Evolutionary conservation across 2,888 invertebrate genomes (phyloP), one percentile per base, ranked within the genome.

Genomic region (Amiota communis): DNA sequence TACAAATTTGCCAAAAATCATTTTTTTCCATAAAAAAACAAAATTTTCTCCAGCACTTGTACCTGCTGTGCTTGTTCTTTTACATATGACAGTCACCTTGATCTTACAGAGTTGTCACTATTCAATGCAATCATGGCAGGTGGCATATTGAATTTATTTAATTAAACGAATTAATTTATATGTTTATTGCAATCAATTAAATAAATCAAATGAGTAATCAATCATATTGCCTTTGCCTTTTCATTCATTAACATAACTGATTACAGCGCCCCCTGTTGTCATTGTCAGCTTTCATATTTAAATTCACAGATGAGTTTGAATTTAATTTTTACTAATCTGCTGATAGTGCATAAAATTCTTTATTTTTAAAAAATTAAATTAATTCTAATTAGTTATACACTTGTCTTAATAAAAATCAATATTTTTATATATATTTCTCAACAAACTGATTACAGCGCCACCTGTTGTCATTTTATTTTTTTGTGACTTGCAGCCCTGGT

Each of bases 1-100:
- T 36, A 6, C 6, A 36, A 36, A 36, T 36, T 36, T 4, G 36
- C 36, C 36, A 36, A 36, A 6, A 36, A 36, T 2, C 8, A 36
- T 6, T 36, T 36, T 36, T 36, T 36, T 36, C 36, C 36, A 36
- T 36, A 75, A 72, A 79, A 82, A 84, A 82, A 83, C 80, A 84
- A 82, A 72, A 75, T 76, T 84, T 82, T 82, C 77, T 78, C 77
- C 36, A 51, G 59, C 64, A 51, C 47, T 61, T 59, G 48, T 49
- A 61, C 17, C 63, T 71, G 63, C 49, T 56, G 46, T 63, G 64
- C 51, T 79, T 74, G 72, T 72, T 75, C 68, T 68, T 51, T 47
- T 63, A 75, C 36, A 36, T 78, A 76, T 79, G 81, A 75, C 81
- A 81, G 77, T 81, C 78, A 77, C 76, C 23, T 69, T 68, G 74